Evolutionary conservation across 1,140 invertebrate species (phyloP), one percentile per base, ranked within the genome.

Genomic region (Reticulitermes speratus): DNA sequence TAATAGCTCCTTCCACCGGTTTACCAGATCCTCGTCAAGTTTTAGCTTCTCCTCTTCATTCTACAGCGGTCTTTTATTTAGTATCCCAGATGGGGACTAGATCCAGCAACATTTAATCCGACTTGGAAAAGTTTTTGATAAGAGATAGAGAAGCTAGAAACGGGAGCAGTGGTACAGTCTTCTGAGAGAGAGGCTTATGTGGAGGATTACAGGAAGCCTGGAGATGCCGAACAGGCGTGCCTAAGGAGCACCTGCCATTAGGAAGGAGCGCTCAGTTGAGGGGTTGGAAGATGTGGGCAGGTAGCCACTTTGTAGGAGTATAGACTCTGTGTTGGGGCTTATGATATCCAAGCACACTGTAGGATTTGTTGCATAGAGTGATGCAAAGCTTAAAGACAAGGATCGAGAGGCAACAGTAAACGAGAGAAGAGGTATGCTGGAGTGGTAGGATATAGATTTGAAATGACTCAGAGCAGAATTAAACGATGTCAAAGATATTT

Each of bases 171-270:
- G 65, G 25, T 75, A 30, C 65, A 8, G 52, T 21, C 11, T 55
- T 55, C 52, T 55, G 52, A 21, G 52, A 55, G 65, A 75, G n/a
- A n/a, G 65, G 65, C 65, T 75, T 75, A 30, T 75, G 65, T 75
- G 25, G 6, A 75, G 65, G 65, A 75, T 75, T 75, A 75, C 65
- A 75, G 65, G n/a, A 75, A 30, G n/a, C 65, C 65, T 75, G 19
- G 52, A 55, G 52, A 55, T 55, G 52, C 52, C 48, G 19, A 75
- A 25, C n/a, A 75, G 65, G n/a, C 65, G n/a, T 75, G 65, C n/a
- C 65, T 14, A 75, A 75, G 65, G 65, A 75, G n/a, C 65, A 75
- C 65, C 65, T 75, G 65, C 65, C 65, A 75, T 75, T 75, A 75
- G 65, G 65, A 75, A 30, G n/a, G 25, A 69, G 65, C 7, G 23